These are phyloP conservation scores for Melitaea cinxia DNA, from an alignment of 1,140 invertebrate genomes.

Conservation along the genomic window DNA sequence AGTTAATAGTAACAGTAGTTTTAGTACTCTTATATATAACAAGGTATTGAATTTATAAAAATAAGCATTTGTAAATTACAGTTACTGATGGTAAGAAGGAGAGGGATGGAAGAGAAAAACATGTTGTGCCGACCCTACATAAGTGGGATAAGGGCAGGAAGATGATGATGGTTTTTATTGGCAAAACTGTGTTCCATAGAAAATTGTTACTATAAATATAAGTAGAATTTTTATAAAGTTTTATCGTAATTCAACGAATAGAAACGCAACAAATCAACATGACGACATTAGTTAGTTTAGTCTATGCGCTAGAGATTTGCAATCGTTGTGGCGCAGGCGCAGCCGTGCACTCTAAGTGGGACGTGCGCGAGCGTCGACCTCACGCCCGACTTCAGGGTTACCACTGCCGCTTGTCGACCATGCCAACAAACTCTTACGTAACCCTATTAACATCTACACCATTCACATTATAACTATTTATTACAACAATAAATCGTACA, in stretches of 20 bases:
- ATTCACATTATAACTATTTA: conserved; percentile 38
- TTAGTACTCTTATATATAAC: no score
- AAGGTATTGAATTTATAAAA: no score
- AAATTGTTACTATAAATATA: no score
- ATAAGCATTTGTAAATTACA: no score
- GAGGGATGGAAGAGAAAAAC: no score
- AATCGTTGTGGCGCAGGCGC: conserved; percentile 52
- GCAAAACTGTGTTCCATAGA: no score
- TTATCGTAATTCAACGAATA: conserved; percentile 35
- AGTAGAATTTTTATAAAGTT: conserved; percentile 7
- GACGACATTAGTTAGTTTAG: conserved; percentile 53
- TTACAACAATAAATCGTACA: conserved; percentile 22
- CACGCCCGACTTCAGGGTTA: conserved; percentile 77
- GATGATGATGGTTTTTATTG: no score
- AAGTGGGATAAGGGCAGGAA: no score
- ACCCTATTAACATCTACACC: conserved; percentile 44
- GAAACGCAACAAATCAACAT: conserved; percentile 53
- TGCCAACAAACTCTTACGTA: conserved; percentile 51
- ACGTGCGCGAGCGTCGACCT: conserved; percentile 69
- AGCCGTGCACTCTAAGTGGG: conserved; percentile 71
- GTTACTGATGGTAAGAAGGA: no score
- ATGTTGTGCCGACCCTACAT: no score
- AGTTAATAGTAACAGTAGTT: no score
- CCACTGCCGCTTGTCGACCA: conserved; percentile 43
- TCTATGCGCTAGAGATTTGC: conserved; percentile 73